A percentile compares a stretch with the other conserved stretches of the same genome.
These are phyloP conservation scores for Lates japonicus DNA, from an alignment of 2,797 vertebrate species.

Conservation along the genomic window DNA sequence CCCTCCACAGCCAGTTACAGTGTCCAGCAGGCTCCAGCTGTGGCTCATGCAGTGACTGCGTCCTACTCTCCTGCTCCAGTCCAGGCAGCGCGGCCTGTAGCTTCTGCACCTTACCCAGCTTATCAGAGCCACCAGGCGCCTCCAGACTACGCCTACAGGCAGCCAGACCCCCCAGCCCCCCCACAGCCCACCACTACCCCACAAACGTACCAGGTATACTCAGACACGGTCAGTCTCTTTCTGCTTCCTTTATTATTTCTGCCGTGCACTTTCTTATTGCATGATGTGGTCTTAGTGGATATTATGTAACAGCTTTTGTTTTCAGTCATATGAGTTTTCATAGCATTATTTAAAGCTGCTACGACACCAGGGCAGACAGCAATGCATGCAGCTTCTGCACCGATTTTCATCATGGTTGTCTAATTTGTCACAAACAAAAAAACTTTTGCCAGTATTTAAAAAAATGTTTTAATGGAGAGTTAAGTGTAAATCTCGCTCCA, in stretches of 20 bases:
- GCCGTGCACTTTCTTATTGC: constrained; percentile 11
- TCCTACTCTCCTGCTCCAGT: constrained; percentile 81
- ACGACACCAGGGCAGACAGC: neutral
- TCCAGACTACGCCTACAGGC: constrained; percentile 81
- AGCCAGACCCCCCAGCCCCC: constrained; percentile 75
- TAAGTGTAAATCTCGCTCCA: neutral
- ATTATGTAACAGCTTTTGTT: constrained; percentile 15
- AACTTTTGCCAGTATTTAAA: neutral
- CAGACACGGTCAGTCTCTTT: constrained; percentile 80
- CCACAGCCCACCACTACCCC: constrained; percentile 85
- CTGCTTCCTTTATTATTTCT: constrained; percentile 50
- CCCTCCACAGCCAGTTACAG: constrained; percentile 83
- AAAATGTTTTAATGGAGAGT: neutral
- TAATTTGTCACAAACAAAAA: neutral
- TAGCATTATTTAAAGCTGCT: neutral
- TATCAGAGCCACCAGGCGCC: constrained; percentile 82
- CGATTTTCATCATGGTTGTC: neutral
- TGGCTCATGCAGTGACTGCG: constrained; percentile 79
- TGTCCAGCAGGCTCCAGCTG: constrained; percentile 75
- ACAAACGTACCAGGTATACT: constrained; percentile 87
- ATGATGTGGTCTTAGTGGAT: constrained; percentile 1
- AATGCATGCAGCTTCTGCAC: neutral
- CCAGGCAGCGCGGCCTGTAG: constrained; percentile 73
- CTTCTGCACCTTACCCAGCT: constrained; percentile 71
- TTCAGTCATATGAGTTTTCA: neutral